phyloP scores from a whole-genome alignment of 1,140 invertebrate genomes.

The Uloborus diversus region DNA sequence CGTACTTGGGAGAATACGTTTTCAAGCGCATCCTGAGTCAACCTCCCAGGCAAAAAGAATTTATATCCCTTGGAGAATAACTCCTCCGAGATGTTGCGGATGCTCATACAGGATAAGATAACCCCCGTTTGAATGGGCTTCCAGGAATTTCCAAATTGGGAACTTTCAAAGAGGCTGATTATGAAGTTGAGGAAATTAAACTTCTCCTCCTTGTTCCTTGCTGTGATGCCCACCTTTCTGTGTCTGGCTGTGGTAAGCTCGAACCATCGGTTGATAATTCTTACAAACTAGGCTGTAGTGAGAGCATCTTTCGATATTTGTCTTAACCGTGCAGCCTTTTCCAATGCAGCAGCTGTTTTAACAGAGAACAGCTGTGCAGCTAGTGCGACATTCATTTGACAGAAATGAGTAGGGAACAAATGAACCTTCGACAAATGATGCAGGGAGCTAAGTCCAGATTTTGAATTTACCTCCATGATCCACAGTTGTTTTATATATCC shows the following conservation, averaged over 20 bases:
- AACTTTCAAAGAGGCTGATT: neutral
- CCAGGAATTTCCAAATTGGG: neutral
- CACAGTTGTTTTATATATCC: too few relatives aligned
- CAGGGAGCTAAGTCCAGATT: too few relatives aligned
- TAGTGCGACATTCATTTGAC: too few relatives aligned
- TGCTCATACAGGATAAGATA: neutral
- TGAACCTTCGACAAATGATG: too few relatives aligned
- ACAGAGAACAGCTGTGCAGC: too few relatives aligned
- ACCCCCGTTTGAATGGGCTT: neutral
- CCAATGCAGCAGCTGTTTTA: too few relatives aligned
- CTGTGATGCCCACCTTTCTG: neutral
- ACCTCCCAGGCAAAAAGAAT: neutral
- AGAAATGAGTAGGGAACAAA: too few relatives aligned
- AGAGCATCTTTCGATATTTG: neutral
- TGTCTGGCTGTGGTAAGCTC: neutral
- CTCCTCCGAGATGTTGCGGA: neutral
- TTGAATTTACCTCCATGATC: too few relatives aligned
- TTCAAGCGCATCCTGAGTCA: conserved; percentile 6
- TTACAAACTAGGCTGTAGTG: neutral
- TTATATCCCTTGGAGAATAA: neutral
- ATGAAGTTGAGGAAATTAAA: neutral
- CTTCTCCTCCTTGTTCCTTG: neutral
- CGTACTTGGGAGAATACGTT: conserved; percentile 8
- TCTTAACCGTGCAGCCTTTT: neutral
- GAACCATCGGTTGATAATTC: neutral